Evolutionary conservation across 2,888 invertebrate genomes (phyloP), one percentile per base, ranked within the genome.

Genomic region (Clepsis dumicolana): DNA sequence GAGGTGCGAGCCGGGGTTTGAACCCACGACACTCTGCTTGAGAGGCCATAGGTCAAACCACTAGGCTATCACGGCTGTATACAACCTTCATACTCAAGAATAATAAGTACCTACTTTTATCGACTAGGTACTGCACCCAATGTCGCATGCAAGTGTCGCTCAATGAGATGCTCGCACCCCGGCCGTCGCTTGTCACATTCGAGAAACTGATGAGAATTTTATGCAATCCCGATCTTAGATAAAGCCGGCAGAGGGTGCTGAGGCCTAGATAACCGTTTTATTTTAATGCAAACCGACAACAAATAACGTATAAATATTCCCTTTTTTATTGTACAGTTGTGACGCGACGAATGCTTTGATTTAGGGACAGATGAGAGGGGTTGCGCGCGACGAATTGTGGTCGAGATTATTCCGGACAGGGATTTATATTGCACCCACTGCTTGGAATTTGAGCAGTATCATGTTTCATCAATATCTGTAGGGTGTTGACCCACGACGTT

Each of bases 221-320:
- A 92, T 93, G 88, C 91, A 90, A 92, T 88, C 85, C 86, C 75
- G 88, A 93, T 93, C 90, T 88, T 84, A 93, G 93, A 93, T 93
- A 92, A 90, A 80, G 81, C 85, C 72, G 79, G 80, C 59, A 41
- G 77, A 89, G 91, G 93, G 91, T 88, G 90, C 83, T 84, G 86
- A 88, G 80, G 87, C 85, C 86, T 88, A 91, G 91, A 91, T 90
- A 90, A 86, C 79, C 83, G 88, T 82, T 91, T 91, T 91, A 92
- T 91, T 93, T 91, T 92, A 93, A 93, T 92, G 86, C 89, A 86
- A 91, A 90, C 89, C 89, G 88, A 91, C 89, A 91, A 90, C 92
- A 93, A 93, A 93, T 93, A 93, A 92, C 88, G 86, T 89, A 92
- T 92, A 91, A 89, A 90, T 90, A 90, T 91, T 88, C 89, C 84